Evolutionary conservation across 2,888 invertebrate genomes (phyloP).

Genomic region (Monopis laevigella): DNA sequence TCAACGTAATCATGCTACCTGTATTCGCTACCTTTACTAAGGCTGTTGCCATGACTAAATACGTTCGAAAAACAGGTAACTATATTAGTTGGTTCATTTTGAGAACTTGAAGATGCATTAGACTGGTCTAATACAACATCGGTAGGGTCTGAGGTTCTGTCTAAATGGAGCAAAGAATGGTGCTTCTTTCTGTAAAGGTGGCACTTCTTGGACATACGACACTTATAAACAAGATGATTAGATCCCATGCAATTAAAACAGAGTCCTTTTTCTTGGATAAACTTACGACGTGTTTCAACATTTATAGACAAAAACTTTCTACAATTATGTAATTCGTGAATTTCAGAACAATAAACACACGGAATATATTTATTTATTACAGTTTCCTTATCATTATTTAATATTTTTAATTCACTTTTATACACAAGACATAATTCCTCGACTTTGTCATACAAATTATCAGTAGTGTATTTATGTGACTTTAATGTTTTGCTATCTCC

Average conservation of each 20-base stretch:
- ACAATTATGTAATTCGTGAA: not conserved
- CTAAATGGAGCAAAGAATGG: not conserved
- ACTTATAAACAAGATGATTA: not conserved
- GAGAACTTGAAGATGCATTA: not conserved
- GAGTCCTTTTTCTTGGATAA: not conserved
- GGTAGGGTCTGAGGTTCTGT: not conserved
- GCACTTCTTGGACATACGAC: not conserved
- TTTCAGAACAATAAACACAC: not conserved
- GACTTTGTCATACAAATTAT: not conserved
- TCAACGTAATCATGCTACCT: constrained; percentile 1
- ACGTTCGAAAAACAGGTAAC: not conserved
- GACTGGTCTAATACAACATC: not conserved
- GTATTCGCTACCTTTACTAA: not conserved
- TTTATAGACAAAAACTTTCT: not conserved
- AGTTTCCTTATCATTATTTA: not conserved
- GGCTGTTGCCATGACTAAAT: too few species aligned
- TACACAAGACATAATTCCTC: not conserved
- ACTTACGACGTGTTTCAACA: not conserved
- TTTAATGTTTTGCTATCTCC: not conserved
- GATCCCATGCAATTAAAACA: too few species aligned
- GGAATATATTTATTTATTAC: not conserved
- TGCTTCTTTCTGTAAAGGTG: not conserved
- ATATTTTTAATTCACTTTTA: not conserved
- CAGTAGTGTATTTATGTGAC: not conserved
- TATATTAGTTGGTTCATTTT: too few species aligned